Percentiles rank a stretch among this genome's conserved stretches.
Conservation (phyloP, 1,140 invertebrate species). For the Charaxes varanes region DNA sequence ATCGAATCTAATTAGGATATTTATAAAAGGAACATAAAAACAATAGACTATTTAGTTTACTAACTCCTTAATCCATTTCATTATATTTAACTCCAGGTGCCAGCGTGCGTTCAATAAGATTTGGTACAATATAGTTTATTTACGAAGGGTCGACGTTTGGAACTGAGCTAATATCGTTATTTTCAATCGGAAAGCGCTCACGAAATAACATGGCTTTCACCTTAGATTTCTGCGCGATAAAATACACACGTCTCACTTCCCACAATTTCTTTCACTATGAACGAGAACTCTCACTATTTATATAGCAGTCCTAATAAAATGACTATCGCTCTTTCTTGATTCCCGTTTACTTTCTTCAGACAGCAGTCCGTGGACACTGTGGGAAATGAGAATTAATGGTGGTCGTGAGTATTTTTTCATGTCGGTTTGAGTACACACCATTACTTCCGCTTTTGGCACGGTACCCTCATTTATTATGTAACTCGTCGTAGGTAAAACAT, state of each 20-base stretch:
- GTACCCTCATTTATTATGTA: slow-evolving; percentile 69
- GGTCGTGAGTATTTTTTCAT: slow-evolving; percentile 68
- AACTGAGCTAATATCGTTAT: slow-evolving; percentile 8
- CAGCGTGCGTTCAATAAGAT: slow-evolving; percentile 1
- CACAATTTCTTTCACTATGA: slow-evolving; percentile 3
- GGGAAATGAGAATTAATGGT: slow-evolving; percentile 71
- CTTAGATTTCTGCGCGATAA: slow-evolving; percentile 9
- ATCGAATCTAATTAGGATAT: too few relatives aligned
- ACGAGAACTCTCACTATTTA: slow-evolving; percentile 25
- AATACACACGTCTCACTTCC: slow-evolving; percentile 4
- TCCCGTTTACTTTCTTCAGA: slow-evolving; percentile 50
- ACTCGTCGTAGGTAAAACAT: slow-evolving; percentile 35
- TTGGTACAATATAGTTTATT: slow-evolving; percentile 3
- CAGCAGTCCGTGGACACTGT: slow-evolving; percentile 56
- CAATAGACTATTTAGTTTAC: too few relatives aligned
- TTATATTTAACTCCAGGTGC: neutral
- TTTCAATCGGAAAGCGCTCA: slow-evolving; percentile 6
- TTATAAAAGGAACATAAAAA: too few relatives aligned
- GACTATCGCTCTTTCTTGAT: slow-evolving; percentile 35
- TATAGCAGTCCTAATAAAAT: slow-evolving; percentile 37
- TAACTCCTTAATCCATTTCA: neutral
- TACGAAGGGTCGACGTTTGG: slow-evolving; percentile 6
- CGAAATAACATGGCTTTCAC: slow-evolving; percentile 5
- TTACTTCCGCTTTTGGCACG: slow-evolving; percentile 64
- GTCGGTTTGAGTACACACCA: slow-evolving; percentile 69